Base-by-base conservation (phyloP, 2,113 vertebrate species). In the Enhydra lutris region DNA sequence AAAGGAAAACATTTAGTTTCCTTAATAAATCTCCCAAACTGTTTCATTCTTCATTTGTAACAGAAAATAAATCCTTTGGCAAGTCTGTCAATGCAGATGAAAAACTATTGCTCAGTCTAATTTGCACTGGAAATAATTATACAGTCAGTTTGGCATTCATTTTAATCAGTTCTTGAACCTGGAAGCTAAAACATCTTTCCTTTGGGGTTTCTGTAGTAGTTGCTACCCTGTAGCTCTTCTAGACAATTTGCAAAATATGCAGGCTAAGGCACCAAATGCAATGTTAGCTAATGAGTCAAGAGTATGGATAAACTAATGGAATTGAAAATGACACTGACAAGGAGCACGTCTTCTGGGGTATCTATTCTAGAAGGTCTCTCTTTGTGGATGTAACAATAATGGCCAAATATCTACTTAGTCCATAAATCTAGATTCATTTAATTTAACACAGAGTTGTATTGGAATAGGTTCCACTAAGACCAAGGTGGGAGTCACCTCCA, bases 381-480 rank as follows among this genome's bases (percentile, higher is more conserved):
- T 69, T 82, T 39, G 20, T 42, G 3, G 4, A 24, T 89, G 8
- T 86, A 91, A 63, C 39, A 82, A 74, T 92, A 96, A 90, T 97
- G 94, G 96, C 92, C 96, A 98, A 98, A 97, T 97, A 88, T 98
- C 98, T 98, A 95, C 96, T 97, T 97, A 93, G 67, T 97, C 98
- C 96, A 94, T 98, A 98, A 98, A 98, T 98, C 96, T 98, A 95
- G 95, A 97, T 88, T 97, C 84, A 97, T 97, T 98, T 98, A 97
- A 82, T 94, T 98, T 97, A 97, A 90, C 97, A 97, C 74, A 89
- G 73, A 97, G 97, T 6, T 0, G 45, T 94, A 94, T 98, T 98
- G 98, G 92, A 95, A n/a, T 97, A 78, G 63, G 52, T 97, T 98
- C 97, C 89, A 96, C 4, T 97, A 97, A 98, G 98, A 97, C 97